A percentile compares a stretch with the other conserved stretches of the same genome.
phyloP scores from a whole-genome alignment of 2,113 vertebrate species.

The Nematolebias whitei region DNA sequence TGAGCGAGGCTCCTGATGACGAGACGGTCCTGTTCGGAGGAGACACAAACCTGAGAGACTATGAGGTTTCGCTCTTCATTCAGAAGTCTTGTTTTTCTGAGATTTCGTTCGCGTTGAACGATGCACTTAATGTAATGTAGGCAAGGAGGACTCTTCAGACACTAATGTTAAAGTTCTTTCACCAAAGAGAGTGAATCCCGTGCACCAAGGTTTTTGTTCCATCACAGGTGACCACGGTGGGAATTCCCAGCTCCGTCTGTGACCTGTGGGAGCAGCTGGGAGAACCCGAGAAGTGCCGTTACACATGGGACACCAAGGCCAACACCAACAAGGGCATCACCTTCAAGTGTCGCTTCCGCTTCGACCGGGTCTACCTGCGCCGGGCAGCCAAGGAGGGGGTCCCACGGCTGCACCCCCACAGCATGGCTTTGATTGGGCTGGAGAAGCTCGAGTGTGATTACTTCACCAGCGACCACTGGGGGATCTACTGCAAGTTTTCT shows the following conservation, averaged over 20 bases:
- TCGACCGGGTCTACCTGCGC: conserved; percentile 87
- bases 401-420: conserved; percentile 76
- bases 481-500: conserved; percentile 84
- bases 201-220: too few relatives aligned
- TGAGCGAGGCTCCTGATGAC: conserved; percentile 76
- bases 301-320: conserved; percentile 88
- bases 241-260: conserved; percentile 77
- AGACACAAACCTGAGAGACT: conserved; percentile 90
- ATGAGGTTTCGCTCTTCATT: conserved; percentile 78
- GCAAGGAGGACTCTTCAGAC: background rate
- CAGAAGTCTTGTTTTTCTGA: background rate
- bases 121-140: background rate
- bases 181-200: too few relatives aligned
- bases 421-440: conserved; percentile 85
- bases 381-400: conserved; percentile 53
- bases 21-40: conserved; percentile 89
- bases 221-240: conserved; percentile 81
- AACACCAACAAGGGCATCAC: conserved; percentile 82
- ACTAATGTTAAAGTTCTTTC: too few relatives aligned
- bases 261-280: conserved; percentile 89
- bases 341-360: conserved; percentile 80
- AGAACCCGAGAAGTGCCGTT: conserved; percentile 84
- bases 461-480: conserved; percentile 93
- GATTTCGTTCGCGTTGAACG: background rate
- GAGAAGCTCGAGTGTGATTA: conserved; percentile 89